Base-by-base conservation (phyloP, 2,797 vertebrate species). In the Danio choprae region DNA sequence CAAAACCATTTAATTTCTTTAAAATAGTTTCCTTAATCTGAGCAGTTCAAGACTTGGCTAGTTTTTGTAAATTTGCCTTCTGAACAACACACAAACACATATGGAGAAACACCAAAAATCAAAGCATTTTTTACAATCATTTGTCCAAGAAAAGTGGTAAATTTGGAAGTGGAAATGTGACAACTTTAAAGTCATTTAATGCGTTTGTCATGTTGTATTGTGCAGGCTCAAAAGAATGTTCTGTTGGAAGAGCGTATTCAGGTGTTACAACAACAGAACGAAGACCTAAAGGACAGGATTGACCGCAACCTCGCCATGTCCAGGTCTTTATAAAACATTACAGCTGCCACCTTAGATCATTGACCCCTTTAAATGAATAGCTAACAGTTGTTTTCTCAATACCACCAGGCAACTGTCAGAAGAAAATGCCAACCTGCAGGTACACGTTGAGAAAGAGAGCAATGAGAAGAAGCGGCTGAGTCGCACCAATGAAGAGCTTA, bases 391-490 rank as follows among this genome's bases (percentile, higher is more conserved):
- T 67, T 13, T 63, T 70, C 7, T 65, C 81, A 84, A 8, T 59
- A 78, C 51, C 2, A 64, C 73, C 87, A 99, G 98, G 84, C 97
- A 99, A 94, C 91, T 99, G 60, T 98, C 98, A 0, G 96, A 95
- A 85, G 96, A 98, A 86, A 98, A 99, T 0, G 97, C 97, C 12
- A 98, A 96, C 85, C 93, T 99, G 83, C 97, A 99, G 51, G 96
- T 97, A 74, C 84, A 96, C 0, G 96, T 98, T 48, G 97, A 98
- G 90, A 97, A 97, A 87, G 98, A 99, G 89, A 95, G 94, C 85
- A 96, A 97, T 36, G 97, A 99, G 89, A 99, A 99, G 92, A 99
- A 99, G 90, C 93, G 97, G 4, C 84, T 99, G 86, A 99, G 97
- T 89, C 94, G 96, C 74, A 99, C 92, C 68, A 99, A 99, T 0